Evolutionary conservation across 2,888 invertebrate genomes (phyloP).

Genomic region (Sarcophaga subvicina): DNA sequence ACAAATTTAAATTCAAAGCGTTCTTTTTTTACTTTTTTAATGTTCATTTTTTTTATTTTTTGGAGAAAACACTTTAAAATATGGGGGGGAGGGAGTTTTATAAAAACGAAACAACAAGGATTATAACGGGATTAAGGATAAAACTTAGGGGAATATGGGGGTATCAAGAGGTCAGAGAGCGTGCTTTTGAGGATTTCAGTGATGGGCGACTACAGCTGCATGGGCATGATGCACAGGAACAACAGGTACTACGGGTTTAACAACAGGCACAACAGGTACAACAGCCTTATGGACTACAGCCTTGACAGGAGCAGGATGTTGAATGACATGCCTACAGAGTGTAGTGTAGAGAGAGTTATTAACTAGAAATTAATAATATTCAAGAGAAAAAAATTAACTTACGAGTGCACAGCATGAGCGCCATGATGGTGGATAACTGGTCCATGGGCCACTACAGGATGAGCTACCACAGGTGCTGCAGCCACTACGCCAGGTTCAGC

Average conservation of each 20-base stretch:
- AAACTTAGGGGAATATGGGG: slow-evolving; percentile 5
- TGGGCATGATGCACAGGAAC: slow-evolving; percentile 80
- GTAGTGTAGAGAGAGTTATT: background rate
- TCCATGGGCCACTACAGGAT: slow-evolving; percentile 70
- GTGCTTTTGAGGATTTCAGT: slow-evolving; percentile 57
- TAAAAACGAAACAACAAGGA: slow-evolving; percentile 59
- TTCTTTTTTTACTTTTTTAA: slow-evolving; percentile 43
- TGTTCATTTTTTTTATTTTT: slow-evolving; percentile 57
- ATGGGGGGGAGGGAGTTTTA: slow-evolving; percentile 69
- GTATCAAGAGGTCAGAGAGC: background rate
- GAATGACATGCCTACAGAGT: slow-evolving; percentile 75
- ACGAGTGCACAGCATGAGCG: slow-evolving; percentile 78
- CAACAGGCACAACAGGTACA: slow-evolving; percentile 72
- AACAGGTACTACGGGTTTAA: slow-evolving; percentile 76
- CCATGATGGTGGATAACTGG: slow-evolving; percentile 77
- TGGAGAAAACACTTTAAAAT: slow-evolving; percentile 28
- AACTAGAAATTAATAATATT: background rate
- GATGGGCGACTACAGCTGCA: slow-evolving; percentile 78
- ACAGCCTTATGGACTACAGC: slow-evolving; percentile 75
- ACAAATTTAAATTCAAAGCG: slow-evolving; percentile 13
- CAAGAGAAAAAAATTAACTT: slow-evolving; percentile 64
- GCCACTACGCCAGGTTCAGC: slow-evolving; percentile 80
- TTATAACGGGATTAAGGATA: slow-evolving; percentile 19
- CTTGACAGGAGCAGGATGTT: slow-evolving; percentile 81
- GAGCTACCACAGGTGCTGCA: slow-evolving; percentile 76